phyloP scores from a whole-genome alignment of 2,113 vertebrate species.

The Xyrauchen texanus region DNA sequence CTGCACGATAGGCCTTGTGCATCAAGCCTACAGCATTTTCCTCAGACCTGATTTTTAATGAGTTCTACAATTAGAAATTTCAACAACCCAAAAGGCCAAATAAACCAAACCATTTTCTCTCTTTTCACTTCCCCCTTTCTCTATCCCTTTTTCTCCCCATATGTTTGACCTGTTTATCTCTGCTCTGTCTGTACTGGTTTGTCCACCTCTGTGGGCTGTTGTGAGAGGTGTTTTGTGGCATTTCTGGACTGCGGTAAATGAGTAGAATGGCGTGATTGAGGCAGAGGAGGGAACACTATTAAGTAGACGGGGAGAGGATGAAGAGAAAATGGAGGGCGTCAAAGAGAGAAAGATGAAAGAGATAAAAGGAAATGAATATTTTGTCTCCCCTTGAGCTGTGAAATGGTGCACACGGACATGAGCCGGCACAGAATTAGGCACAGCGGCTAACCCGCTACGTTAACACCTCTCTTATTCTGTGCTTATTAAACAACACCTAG shows the following conservation, averaged over 20 bases:
- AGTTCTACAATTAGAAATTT: slow-evolving; percentile 81
- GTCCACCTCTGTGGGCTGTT: background rate
- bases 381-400: slow-evolving; percentile 50
- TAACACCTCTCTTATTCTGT: slow-evolving; percentile 25
- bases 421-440: slow-evolving; percentile 38
- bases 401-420: slow-evolving; percentile 45
- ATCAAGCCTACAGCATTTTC: slow-evolving; percentile 60
- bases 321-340: slow-evolving; percentile 42
- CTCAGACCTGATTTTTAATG: slow-evolving; percentile 78
- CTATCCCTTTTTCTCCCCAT: background rate
- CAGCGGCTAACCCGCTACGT: slow-evolving; percentile 30
- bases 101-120: slow-evolving; percentile 57
- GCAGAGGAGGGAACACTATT: slow-evolving; percentile 34
- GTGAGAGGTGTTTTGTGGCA: background rate
- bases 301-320: slow-evolving; percentile 39
- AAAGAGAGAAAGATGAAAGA: slow-evolving; percentile 47
- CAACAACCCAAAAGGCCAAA: slow-evolving; percentile 74
- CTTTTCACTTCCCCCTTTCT: background rate
- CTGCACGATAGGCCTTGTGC: slow-evolving; percentile 61
- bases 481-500: slow-evolving; percentile 25
- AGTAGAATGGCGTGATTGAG: slow-evolving; percentile 19
- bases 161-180: background rate
- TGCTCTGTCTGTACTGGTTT: background rate
- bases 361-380: slow-evolving; percentile 47
- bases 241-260: slow-evolving; percentile 27